These are phyloP conservation scores for Lagodon rhomboides DNA, from an alignment of 2,797 vertebrate genomes.

Conservation along the genomic window DNA sequence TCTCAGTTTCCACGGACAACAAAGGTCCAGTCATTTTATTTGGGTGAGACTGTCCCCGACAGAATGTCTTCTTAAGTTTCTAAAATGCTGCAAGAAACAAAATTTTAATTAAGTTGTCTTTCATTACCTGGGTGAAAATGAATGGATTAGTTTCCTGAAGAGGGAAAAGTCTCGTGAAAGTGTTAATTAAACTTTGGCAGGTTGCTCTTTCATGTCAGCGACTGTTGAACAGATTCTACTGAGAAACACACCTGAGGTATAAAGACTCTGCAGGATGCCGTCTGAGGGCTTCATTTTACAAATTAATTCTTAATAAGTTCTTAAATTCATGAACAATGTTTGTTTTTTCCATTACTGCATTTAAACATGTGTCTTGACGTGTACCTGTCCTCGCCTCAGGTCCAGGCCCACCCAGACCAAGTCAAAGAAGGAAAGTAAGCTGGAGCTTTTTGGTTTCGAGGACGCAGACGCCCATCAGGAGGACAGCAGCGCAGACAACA, in stretches of 20 bases:
- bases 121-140: background rate
- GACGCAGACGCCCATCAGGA: slow-evolving; percentile 87
- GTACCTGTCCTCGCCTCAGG: slow-evolving; percentile 65
- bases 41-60: background rate
- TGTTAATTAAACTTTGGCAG: background rate
- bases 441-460: slow-evolving; percentile 96
- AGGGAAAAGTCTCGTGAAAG: background rate
- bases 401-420: slow-evolving; percentile 90
- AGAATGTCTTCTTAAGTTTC: background rate
- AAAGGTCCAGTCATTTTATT: background rate
- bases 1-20: background rate
- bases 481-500: slow-evolving; percentile 79
- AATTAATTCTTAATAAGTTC: background rate
- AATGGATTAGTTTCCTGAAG: background rate
- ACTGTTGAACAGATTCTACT: background rate
- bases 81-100: background rate
- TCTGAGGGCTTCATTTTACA: background rate
- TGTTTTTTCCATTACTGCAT: background rate
- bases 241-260: background rate
- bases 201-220: background rate
- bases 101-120: background rate
- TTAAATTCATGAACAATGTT: background rate
- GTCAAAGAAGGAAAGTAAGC: slow-evolving; percentile 93
- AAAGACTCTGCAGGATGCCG: background rate
- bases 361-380: background rate